Evolutionary conservation across 1,140 invertebrate genomes (phyloP).

Genomic region (Leptinotarsa texana): DNA sequence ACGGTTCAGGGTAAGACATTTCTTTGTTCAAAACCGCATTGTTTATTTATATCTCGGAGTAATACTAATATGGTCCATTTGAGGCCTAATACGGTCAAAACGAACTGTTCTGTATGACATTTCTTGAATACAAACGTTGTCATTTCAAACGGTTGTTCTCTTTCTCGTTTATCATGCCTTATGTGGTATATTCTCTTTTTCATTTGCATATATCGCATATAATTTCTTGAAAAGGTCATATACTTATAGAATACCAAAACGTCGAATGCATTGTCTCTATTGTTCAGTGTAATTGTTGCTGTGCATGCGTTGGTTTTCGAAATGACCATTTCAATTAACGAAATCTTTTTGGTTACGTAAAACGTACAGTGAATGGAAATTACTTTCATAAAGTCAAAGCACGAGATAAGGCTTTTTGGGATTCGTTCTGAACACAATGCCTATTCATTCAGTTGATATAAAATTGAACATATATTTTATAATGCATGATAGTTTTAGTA

Average conservation of each 20-base stretch:
- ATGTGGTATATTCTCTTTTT: not conserved
- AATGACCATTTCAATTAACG: conserved; percentile 6
- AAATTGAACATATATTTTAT: too few relatives aligned
- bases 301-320: conserved; percentile 1
- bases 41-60: not conserved
- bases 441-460: too few relatives aligned
- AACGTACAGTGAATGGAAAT: not conserved
- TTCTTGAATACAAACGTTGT: conserved; percentile 1
- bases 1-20: not conserved
- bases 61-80: not conserved
- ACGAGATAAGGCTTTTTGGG: not conserved
- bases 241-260: not conserved
- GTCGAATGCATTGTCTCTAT: not conserved
- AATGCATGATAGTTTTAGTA: too few relatives aligned
- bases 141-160: not conserved
- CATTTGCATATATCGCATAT: not conserved
- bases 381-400: not conserved
- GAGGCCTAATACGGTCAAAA: not conserved
- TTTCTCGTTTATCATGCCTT: not conserved
- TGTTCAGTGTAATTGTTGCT: not conserved
- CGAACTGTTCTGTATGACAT: not conserved
- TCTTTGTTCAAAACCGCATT: not conserved
- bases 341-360: not conserved
- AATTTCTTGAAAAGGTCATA: not conserved
- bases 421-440: not conserved